phyloP scores from a whole-genome alignment of 2,797 vertebrate genomes.

The Chiloscyllium punctatum region DNA sequence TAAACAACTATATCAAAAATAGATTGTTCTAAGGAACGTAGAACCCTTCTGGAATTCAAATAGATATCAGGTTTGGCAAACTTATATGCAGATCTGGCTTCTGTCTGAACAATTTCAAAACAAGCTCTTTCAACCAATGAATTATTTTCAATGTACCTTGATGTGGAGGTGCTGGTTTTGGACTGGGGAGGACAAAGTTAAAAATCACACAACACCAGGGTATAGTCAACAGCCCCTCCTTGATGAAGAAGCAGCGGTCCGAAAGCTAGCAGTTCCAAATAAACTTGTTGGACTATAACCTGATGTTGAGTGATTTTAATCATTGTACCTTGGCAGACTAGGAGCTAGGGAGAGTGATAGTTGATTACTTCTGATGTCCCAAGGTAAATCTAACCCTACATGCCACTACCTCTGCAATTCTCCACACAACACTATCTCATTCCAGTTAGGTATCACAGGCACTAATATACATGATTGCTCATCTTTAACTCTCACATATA shows the following conservation, averaged over 20 bases:
- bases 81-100: neutral
- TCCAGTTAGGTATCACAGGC: neutral
- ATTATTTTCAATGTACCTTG: no score
- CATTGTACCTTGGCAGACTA: no score
- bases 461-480: neutral
- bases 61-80: neutral
- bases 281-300: no score
- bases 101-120: neutral
- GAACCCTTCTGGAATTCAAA: neutral
- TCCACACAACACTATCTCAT: neutral
- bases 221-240: no score
- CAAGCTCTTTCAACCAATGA: neutral
- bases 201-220: no score
- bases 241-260: no score
- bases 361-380: neutral
- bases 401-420: neutral
- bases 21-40: neutral
- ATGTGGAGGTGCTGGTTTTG: no score
- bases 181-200: no score
- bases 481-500: neutral
- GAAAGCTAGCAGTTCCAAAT: no score
- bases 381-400: neutral
- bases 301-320: no score
- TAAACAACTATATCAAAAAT: neutral
- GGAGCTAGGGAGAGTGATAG: neutral